These are phyloP conservation scores for Dryobota labecula DNA, from an alignment of 2,888 invertebrate genomes.

Conservation along the genomic window DNA sequence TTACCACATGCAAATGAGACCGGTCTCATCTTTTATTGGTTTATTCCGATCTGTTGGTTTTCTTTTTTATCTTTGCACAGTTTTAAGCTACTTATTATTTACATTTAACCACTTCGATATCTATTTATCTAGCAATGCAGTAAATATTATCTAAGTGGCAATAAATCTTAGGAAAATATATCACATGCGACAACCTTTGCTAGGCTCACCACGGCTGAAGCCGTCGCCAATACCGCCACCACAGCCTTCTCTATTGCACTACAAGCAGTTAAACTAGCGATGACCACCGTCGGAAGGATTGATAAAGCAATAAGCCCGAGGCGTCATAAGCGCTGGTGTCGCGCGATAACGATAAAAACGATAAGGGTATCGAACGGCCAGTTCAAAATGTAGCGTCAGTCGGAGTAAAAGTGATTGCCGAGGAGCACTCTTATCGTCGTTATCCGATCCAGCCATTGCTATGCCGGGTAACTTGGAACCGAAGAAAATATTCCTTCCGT, in stretches of 20 bases:
- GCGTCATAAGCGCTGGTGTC: slow-evolving; percentile 76
- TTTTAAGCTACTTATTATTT: neutral
- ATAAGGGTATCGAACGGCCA: slow-evolving; percentile 82
- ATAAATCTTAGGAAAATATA: neutral
- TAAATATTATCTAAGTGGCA: neutral
- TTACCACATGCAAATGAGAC: neutral
- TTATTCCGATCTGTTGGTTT: slow-evolving; percentile 12
- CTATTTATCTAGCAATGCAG: neutral
- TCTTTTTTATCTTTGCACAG: neutral
- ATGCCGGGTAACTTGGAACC: slow-evolving; percentile 86
- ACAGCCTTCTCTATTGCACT: slow-evolving; percentile 75
- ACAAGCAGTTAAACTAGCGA: slow-evolving; percentile 80
- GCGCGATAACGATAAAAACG: slow-evolving; percentile 83
- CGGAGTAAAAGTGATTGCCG: slow-evolving; percentile 84
- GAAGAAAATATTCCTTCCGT: slow-evolving; percentile 90
- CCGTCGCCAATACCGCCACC: slow-evolving; percentile 69
- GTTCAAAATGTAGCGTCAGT: slow-evolving; percentile 80
- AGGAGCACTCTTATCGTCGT: slow-evolving; percentile 78
- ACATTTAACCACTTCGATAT: neutral
- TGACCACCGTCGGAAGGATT: slow-evolving; percentile 81
- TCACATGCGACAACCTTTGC: neutral
- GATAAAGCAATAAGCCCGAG: slow-evolving; percentile 86
- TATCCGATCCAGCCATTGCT: slow-evolving; percentile 76
- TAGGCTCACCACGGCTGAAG: neutral
- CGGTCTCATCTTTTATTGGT: neutral